Evolutionary conservation across 2,888 invertebrate genomes (phyloP).

Genomic region (Mythimna albipuncta): DNA sequence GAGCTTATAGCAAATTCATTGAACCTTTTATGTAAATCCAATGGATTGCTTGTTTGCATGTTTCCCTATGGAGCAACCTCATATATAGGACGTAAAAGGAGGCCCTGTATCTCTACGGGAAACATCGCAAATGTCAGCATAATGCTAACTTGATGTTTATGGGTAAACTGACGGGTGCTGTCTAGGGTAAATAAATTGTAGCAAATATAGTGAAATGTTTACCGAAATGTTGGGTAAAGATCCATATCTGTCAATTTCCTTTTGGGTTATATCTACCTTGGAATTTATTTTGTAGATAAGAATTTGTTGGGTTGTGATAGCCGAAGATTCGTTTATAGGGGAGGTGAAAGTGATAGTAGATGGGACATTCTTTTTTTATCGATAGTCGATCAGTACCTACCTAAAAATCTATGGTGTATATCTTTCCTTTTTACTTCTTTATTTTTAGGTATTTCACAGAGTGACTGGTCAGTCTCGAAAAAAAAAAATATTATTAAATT

Average conservation of each 20-base stretch:
- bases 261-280: not conserved
- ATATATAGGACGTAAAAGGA: conserved; percentile 50
- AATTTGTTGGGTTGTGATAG: not conserved
- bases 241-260: conserved; percentile 9
- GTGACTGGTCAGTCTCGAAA: no score
- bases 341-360: not conserved
- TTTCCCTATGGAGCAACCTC: conserved; percentile 62
- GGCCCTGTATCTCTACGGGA: conserved; percentile 40
- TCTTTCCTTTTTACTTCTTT: no score
- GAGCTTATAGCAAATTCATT: conserved; percentile 58
- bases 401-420: no score
- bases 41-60: conserved; percentile 67
- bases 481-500: no score
- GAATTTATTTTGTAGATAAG: conserved; percentile 15
- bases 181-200: conserved; percentile 48
- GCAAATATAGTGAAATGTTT: conserved; percentile 17
- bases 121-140: conserved; percentile 54
- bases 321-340: not conserved
- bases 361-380: no score
- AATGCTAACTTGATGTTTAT: conserved; percentile 49
- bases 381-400: no score
- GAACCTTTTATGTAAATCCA: conserved; percentile 77
- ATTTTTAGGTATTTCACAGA: no score
- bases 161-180: conserved; percentile 36
- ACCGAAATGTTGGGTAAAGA: conserved; percentile 27